Percentiles rank a stretch among this genome's conserved stretches.
These are phyloP conservation scores for Copidosoma aretas DNA, from an alignment of 2,888 invertebrate species.

Conservation along the genomic window DNA sequence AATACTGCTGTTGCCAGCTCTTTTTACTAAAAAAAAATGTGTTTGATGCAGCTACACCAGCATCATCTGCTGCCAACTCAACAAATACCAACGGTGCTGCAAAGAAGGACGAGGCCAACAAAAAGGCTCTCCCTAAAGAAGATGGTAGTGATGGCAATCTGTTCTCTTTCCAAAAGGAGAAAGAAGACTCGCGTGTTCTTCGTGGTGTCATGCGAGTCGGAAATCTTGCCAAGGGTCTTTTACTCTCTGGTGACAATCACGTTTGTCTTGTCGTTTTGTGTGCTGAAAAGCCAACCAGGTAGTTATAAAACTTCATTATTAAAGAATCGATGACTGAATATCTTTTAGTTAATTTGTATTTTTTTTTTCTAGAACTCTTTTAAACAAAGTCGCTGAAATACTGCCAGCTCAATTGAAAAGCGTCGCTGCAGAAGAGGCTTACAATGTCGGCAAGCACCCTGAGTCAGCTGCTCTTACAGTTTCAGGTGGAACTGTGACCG, in stretches of 20 bases:
- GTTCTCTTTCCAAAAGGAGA: constrained; percentile 75
- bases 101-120: constrained; percentile 39
- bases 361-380: constrained; percentile 67
- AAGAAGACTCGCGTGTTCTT: constrained; percentile 74
- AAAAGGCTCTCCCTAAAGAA: constrained; percentile 62
- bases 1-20: too few relatives aligned
- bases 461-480: constrained; percentile 87
- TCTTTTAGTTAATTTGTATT: constrained; percentile 15
- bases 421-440: constrained; percentile 77
- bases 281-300: constrained; percentile 88
- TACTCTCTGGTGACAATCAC: constrained; percentile 86
- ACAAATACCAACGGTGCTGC: constrained; percentile 46
- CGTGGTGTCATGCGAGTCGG: constrained; percentile 98
- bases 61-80: constrained; percentile 34
- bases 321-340: neutral
- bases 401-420: constrained; percentile 80
- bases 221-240: constrained; percentile 85
- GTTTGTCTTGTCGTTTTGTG: constrained; percentile 95
- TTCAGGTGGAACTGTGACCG: constrained; percentile 78
- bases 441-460: constrained; percentile 82
- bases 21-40: neutral
- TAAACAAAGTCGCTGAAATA: constrained; percentile 85
- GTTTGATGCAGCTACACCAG: constrained; percentile 21
- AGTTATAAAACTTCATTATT: constrained; percentile 22
- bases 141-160: constrained; percentile 77